These are phyloP conservation scores for Hemithea aestivaria DNA, from an alignment of 2,888 invertebrate species.

Conservation along the genomic window DNA sequence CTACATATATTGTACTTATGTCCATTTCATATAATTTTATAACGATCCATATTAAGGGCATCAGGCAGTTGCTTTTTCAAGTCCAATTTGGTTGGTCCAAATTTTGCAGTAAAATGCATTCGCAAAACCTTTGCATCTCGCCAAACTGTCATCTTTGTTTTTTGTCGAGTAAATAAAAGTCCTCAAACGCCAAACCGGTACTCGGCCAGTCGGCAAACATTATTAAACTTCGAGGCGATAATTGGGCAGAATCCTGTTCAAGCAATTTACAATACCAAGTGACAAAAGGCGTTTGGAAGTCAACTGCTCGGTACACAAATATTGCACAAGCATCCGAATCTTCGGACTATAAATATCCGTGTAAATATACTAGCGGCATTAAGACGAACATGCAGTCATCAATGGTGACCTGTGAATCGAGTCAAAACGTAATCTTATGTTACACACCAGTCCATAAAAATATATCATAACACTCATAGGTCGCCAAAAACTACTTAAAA, in stretches of 20 bases:
- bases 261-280: conserved; percentile 42
- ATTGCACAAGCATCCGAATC: conserved; percentile 15
- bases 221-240: conserved; percentile 40
- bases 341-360: too few relatives aligned
- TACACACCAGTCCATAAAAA: too few relatives aligned
- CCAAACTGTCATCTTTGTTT: conserved; percentile 9
- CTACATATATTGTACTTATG: too few relatives aligned
- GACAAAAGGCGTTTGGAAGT: conserved; percentile 42
- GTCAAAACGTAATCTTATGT: too few relatives aligned
- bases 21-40: too few relatives aligned
- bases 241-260: conserved; percentile 47
- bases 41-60: too few relatives aligned
- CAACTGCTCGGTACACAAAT: conserved; percentile 28
- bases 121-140: conserved; percentile 6
- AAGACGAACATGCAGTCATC: too few relatives aligned
- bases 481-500: too few relatives aligned
- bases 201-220: conserved; percentile 36
- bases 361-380: conserved; percentile 3
- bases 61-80: too few relatives aligned
- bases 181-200: conserved; percentile 39
- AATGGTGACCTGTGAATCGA: too few relatives aligned
- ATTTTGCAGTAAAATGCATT: not conserved
- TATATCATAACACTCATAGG: too few relatives aligned
- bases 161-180: conserved; percentile 11
- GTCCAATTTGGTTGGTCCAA: not conserved